Conservation (phyloP, 2,797 vertebrate species). For the Crenuchus spilurus region DNA sequence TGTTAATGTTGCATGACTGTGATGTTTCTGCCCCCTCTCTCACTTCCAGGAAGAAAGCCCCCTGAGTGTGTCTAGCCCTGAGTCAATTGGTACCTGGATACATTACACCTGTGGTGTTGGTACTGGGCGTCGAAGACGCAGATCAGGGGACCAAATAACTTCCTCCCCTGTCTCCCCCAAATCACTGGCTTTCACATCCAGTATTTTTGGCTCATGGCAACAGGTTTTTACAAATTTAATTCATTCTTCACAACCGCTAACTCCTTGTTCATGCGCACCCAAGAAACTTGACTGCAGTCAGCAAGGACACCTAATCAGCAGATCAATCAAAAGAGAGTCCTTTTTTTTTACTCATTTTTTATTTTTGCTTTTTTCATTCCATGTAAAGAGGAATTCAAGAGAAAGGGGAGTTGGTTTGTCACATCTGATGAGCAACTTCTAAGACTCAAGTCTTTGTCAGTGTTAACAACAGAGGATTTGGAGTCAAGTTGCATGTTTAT, state of each 20-base stretch:
- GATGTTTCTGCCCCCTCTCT: conserved; percentile 91
- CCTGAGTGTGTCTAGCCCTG: conserved; percentile 96
- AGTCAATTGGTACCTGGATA: conserved; percentile 94
- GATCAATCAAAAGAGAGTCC: conserved; percentile 66
- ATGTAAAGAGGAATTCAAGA: conserved; percentile 23
- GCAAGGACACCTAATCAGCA: conserved; percentile 91
- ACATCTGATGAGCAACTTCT: conserved; percentile 5
- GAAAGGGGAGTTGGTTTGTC: conserved; percentile 11
- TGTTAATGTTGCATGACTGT: conserved; percentile 90
- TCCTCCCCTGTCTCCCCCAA: conserved; percentile 96
- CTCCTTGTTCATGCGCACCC: conserved; percentile 63
- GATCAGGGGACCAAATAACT: conserved; percentile 96
- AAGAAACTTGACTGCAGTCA: conserved; percentile 77
- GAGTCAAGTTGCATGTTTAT: conserved; percentile 32
- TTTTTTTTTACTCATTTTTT: conserved; percentile 4
- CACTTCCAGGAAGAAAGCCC: conserved; percentile 94
- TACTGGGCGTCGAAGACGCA: conserved; percentile 95
- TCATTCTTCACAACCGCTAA: conserved; percentile 80
- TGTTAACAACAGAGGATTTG: conserved; percentile 23
- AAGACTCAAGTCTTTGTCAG: conserved; percentile 16
- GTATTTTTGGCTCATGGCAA: conserved; percentile 98
- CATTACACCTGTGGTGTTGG: conserved; percentile 94
- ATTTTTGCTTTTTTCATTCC: conserved; percentile 20
- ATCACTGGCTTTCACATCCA: conserved; percentile 97
- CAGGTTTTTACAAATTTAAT: conserved; percentile 94